Evolutionary conservation across 2,888 invertebrate species (phyloP).

Genomic region (Schizaphis graminum): DNA sequence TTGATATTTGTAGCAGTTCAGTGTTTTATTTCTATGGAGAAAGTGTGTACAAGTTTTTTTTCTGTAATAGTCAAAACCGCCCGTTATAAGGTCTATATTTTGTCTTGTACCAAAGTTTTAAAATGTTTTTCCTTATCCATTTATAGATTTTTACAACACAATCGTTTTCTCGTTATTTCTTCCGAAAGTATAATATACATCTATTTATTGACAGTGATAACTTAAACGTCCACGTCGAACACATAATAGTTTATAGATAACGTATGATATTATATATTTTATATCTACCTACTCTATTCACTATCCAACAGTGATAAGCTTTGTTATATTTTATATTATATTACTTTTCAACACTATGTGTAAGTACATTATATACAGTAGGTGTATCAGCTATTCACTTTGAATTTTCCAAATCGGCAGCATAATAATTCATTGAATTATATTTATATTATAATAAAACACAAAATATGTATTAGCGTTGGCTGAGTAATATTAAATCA

Average conservation of each 20-base stretch:
- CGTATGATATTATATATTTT: neutral
- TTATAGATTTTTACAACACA: neutral
- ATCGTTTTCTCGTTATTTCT: neutral
- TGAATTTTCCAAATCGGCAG: neutral
- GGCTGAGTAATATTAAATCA: neutral
- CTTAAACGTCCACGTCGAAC: neutral
- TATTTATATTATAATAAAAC: neutral
- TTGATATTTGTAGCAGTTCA: neutral
- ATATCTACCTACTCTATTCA: neutral
- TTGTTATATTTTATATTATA: neutral
- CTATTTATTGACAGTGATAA: neutral
- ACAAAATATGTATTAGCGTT: neutral
- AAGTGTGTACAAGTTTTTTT: neutral
- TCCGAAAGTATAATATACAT: neutral
- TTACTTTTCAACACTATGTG: neutral
- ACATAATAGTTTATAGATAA: neutral
- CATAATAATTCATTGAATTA: neutral
- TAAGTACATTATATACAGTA: neutral
- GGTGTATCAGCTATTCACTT: neutral
- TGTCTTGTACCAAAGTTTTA: neutral
- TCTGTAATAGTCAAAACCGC: neutral
- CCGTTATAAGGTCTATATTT: neutral
- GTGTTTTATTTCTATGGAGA: neutral
- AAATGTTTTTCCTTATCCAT: neutral
- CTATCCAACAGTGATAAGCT: neutral